Evolutionary conservation across 2,113 vertebrate species (phyloP), one percentile per base, ranked within the genome.

Genomic region (Oreotrochilus melanogaster): DNA sequence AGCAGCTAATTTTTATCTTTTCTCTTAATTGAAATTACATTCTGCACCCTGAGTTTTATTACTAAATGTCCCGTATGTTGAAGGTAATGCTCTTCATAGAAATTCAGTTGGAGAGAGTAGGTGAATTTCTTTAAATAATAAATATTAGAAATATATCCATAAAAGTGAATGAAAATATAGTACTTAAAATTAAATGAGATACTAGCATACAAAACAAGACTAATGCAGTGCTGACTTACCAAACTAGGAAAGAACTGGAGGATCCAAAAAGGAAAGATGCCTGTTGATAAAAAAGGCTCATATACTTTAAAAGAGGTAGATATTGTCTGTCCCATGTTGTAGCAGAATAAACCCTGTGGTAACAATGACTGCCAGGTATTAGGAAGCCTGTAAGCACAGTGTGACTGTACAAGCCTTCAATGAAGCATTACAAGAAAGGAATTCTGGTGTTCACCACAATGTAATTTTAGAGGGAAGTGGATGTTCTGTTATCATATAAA

Each of bases 1-100:
- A 39, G 22, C 35, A 90, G 80, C 76, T 96, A 82, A 89, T 87
- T 93, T 95, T 92, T 96, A 79, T 93, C 78, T 91, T 86, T 94
- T 42, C 61, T 72, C 88, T 67, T 93, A 83, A 94, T 75, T 89
- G 88, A 95, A 95, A 96, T 85, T 87, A 84, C 78, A 76, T 94
- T 94, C 84, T 89, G 84, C 75, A 92, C 83, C 78, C 47, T 74
- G 70, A 50, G 53, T 80, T 82, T 94, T 89, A 25, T 53, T 81
- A 61, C 35, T 39, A 28, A 78, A 79, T 19, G 21, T 17, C 65
- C 74, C 33, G 11, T 74, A 71, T 81, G 88, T 53, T 78, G 64
- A 18, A 23, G 3, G 51, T 4, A 88, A 81, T 33, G 78, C 43
- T 78, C 48, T 25, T 84, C 35, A 66, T 30, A 53, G 25, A 88